These are phyloP conservation scores for Bos javanicus DNA, from an alignment of 2,113 vertebrate genomes.

Conservation along the genomic window DNA sequence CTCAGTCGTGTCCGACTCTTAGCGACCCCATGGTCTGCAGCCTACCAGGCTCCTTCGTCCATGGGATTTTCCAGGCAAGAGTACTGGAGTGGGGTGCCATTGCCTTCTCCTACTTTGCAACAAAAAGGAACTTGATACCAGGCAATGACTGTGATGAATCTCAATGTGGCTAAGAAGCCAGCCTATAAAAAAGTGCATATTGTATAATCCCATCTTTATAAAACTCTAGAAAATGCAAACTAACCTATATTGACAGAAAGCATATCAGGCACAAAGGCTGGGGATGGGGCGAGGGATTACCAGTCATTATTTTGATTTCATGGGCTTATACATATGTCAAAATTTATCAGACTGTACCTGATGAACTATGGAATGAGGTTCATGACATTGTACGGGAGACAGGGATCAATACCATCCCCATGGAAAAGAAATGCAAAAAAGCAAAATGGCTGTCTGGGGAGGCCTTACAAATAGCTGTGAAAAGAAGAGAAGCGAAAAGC, in stretches of 20 bases:
- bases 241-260: not conserved
- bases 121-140: not conserved
- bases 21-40: no score
- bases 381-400: no score
- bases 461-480: no score
- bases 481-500: no score
- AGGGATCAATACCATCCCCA: no score
- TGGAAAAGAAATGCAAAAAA: no score
- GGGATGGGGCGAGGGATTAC: not conserved
- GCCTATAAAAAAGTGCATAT: not conserved
- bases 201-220: not conserved
- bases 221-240: not conserved
- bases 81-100: no score
- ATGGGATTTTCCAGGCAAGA: no score
- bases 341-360: not conserved
- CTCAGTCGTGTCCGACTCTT: no score
- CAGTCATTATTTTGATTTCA: not conserved
- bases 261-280: not conserved
- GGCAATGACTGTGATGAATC: not conserved
- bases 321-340: not conserved
- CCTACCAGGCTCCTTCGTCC: no score
- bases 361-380: no score
- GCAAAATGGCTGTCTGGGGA: no score
- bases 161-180: not conserved
- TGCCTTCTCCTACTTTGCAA: not conserved